These are phyloP conservation scores for Hesperophylax magnus DNA, from an alignment of 1,140 invertebrate species.

Conservation along the genomic window DNA sequence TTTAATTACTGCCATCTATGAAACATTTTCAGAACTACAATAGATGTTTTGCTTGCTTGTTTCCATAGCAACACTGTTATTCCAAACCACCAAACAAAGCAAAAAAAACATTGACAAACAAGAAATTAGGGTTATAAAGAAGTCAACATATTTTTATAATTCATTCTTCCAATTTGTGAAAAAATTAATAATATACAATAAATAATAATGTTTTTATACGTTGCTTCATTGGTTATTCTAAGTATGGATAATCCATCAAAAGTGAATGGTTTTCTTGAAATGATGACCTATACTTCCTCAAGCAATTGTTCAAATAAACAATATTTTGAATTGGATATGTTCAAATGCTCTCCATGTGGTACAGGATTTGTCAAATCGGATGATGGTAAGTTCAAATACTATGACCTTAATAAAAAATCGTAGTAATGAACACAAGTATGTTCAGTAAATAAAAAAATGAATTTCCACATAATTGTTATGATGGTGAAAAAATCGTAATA, in stretches of 20 bases:
- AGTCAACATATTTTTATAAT: neutral
- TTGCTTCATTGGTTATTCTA: neutral
- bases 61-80: neutral
- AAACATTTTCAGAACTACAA: neutral
- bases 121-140: too few relatives aligned
- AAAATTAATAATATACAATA: neutral
- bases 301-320: constrained; percentile 51
- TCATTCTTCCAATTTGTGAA: neutral
- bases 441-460: neutral
- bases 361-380: constrained; percentile 38
- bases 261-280: constrained; percentile 37
- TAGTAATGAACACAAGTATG: neutral
- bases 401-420: neutral
- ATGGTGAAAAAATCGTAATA: too few relatives aligned
- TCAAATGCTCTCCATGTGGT: constrained; percentile 47
- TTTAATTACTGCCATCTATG: neutral
- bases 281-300: constrained; percentile 30
- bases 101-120: too few relatives aligned
- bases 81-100: too few relatives aligned
- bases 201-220: neutral
- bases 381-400: constrained; percentile 44
- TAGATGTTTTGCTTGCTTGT: neutral
- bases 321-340: constrained; percentile 48
- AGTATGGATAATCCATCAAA: neutral
- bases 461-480: too few relatives aligned